Base-by-base conservation (phyloP, 2,888 invertebrate genomes). In the Apamea monoglypha region DNA sequence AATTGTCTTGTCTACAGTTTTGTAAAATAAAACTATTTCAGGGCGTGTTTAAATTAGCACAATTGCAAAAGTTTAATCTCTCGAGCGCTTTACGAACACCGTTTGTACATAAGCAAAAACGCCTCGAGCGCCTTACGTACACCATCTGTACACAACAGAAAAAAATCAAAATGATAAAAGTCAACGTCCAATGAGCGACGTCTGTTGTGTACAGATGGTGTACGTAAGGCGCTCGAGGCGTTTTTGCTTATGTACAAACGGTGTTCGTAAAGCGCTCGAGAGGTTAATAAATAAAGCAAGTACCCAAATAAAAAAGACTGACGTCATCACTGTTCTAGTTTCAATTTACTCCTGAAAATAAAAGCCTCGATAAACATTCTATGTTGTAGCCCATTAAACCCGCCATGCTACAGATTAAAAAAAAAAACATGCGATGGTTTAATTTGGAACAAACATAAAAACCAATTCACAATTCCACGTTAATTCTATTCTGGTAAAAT, bases 401-500 rank as follows among this genome's bases (percentile, higher is more conserved):
- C 32, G 21, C 3, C 18, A 10, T 50, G 36, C 4, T 40, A 25
- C 40, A 56, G 14, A 61, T 56, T 44, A 14, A 3, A 47, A 76
- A 47, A 76, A 50, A 64, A 77, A 72, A 56, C 40, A 68, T 68
- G 4, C 18, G 10, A 69, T 44, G 40, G 47, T 69, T 78, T 79
- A 5, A 70, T 80, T 64, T 63, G 25, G 8, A 64, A 83, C 47
- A 47, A 61, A 70, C n/a, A 63, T 21, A 64, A 63, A 77, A 70
- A 66, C 25, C 44, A 18, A 44, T 80, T 61, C 56, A 53, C 36
- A n/a, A 67, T 70, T 66, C 40, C n/a, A 36, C 4, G 40, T 66
- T 66, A 80, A 82, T 84, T 73, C 36, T 73, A 63, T 74, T 70
- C 32, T 7, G 44, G 18, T 53, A 50, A 53, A 81, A 72, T 36